These are phyloP conservation scores for Scaptomyza hsui DNA, from an alignment of 1,140 invertebrate genomes.

Conservation along the genomic window DNA sequence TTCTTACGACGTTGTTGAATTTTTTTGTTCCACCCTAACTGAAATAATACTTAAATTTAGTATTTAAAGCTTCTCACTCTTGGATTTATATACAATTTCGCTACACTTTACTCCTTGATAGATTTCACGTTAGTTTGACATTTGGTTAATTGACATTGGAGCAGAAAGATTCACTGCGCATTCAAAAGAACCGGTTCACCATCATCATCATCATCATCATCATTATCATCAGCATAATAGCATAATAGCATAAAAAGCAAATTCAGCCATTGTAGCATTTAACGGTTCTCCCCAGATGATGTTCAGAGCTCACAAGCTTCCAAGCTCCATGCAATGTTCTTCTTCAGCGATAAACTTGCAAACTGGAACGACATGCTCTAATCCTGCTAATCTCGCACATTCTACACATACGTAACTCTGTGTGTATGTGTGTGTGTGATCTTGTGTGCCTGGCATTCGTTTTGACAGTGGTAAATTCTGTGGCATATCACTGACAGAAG, in stretches of 20 bases:
- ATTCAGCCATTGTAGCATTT: slow-evolving; percentile 78
- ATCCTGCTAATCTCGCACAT: slow-evolving; percentile 28
- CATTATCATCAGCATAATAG: slow-evolving; percentile 1
- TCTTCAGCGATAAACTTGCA: slow-evolving; percentile 18
- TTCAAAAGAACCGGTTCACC: slow-evolving; percentile 50
- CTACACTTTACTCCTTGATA: background rate
- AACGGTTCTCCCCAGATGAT: slow-evolving; percentile 48
- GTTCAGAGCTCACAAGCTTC: slow-evolving; percentile 4
- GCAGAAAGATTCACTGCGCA: slow-evolving; percentile 1
- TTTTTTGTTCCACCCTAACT: slow-evolving; percentile 3
- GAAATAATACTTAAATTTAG: no score
- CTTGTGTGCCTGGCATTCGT: slow-evolving; percentile 11
- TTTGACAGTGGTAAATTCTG: slow-evolving; percentile 60
- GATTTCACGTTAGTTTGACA: slow-evolving; percentile 2
- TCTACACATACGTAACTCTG: background rate
- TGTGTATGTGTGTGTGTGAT: slow-evolving; percentile 29
- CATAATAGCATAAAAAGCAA: slow-evolving; percentile 79
- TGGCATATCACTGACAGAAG: slow-evolving; percentile 78
- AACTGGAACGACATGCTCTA: slow-evolving; percentile 12
- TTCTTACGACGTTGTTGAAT: background rate
- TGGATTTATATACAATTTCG: no score
- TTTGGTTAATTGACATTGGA: slow-evolving; percentile 64
- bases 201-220: slow-evolving; percentile 39
- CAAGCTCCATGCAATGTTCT: slow-evolving; percentile 19
- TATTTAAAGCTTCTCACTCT: no score